Conservation (phyloP, 2,888 invertebrate species). For the Perizoma affinitatum region DNA sequence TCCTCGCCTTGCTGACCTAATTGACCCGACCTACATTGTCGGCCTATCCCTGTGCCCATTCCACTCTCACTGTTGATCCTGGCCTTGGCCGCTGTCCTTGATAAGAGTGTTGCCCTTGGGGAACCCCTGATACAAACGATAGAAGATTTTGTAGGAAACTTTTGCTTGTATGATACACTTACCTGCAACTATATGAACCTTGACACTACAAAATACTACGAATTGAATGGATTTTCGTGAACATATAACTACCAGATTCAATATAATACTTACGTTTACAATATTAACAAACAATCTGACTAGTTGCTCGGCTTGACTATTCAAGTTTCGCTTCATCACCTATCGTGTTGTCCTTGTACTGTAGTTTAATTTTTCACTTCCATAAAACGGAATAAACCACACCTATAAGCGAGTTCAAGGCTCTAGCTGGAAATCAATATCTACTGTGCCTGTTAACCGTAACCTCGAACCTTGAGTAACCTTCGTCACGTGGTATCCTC, state of each 20-base stretch:
- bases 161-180: neutral
- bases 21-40: conserved; percentile 37
- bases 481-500: conserved; percentile 26
- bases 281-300: too few relatives aligned
- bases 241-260: conserved; percentile 21
- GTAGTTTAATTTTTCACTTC: too few relatives aligned
- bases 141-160: neutral
- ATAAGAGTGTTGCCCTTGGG: conserved; percentile 17
- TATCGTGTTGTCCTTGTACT: neutral
- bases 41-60: conserved; percentile 40
- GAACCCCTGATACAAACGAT: neutral
- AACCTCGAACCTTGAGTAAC: conserved; percentile 40
- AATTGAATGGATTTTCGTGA: too few relatives aligned
- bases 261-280: neutral
- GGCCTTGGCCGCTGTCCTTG: conserved; percentile 38
- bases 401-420: conserved; percentile 27
- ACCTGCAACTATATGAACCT: conserved; percentile 10
- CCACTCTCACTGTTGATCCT: conserved; percentile 37
- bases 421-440: conserved; percentile 27
- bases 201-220: conserved; percentile 24
- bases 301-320: neutral
- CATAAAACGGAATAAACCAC: conserved; percentile 2
- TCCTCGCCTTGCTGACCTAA: conserved; percentile 37
- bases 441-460: conserved; percentile 17
- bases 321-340: neutral